phyloP scores from a whole-genome alignment of 2,888 invertebrate genomes.

The Blastobasis adustella region DNA sequence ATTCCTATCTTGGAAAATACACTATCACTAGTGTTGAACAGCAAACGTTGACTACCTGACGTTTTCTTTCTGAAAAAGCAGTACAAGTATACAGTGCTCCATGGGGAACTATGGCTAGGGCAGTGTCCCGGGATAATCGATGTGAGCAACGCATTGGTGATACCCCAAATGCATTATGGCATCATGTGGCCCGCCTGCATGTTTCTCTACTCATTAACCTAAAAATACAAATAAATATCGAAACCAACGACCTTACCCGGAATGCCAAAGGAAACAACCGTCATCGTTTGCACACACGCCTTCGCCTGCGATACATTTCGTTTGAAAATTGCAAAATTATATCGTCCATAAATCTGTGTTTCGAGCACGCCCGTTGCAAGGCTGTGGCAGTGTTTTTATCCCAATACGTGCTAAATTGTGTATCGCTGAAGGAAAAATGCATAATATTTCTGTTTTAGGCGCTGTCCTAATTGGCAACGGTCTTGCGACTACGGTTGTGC shows the following conservation, averaged over 20 bases:
- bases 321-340: conserved; percentile 64
- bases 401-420: too few species aligned
- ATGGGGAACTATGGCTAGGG: too few species aligned
- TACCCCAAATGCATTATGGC: too few species aligned
- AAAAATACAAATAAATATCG: background rate
- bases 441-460: too few species aligned
- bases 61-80: too few species aligned
- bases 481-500: too few species aligned
- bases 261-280: conserved; percentile 15
- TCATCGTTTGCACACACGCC: conserved; percentile 27
- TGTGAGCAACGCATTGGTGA: conserved; percentile 1
- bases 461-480: too few species aligned
- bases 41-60: too few species aligned
- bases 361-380: conserved; percentile 18
- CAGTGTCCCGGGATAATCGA: conserved; percentile 16
- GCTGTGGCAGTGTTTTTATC: background rate
- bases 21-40: too few species aligned
- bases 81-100: too few species aligned
- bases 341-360: conserved; percentile 48
- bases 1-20: too few species aligned
- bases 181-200: conserved; percentile 7
- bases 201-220: conserved; percentile 11
- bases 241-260: conserved; percentile 15
- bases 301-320: conserved; percentile 54
- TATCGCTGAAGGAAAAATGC: too few species aligned